Evolutionary conservation across 2,113 vertebrate species (phyloP).

Genomic region (Xenus cinereus): DNA sequence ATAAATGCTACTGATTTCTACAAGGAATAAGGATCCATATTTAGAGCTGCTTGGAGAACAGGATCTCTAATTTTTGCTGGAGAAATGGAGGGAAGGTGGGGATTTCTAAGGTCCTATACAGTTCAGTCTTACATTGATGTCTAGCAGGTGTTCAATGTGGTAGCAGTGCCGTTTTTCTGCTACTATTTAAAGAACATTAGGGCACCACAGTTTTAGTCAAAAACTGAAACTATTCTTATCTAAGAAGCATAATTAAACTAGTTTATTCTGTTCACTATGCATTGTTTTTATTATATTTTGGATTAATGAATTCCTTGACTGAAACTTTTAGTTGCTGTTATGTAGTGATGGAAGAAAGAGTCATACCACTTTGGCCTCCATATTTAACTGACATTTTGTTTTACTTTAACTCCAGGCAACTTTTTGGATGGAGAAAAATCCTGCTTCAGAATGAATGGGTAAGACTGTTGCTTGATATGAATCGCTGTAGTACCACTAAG

Average conservation of each 20-base stretch:
- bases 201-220: not conserved
- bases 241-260: not conserved
- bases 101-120: not conserved
- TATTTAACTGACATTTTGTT: not conserved
- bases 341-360: not conserved
- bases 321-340: not conserved
- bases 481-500: not conserved
- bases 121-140: not conserved
- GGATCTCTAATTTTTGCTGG: accelerated
- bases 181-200: not conserved
- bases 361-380: not conserved
- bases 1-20: not conserved
- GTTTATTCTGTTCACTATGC: not conserved
- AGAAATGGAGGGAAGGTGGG: not conserved
- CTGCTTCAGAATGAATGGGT: not conserved
- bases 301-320: not conserved
- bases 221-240: not conserved
- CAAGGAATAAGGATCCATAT: not conserved
- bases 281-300: not conserved
- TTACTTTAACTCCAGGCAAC: not conserved
- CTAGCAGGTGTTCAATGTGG: not conserved
- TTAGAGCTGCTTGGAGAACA: not conserved
- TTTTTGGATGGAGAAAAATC: not conserved
- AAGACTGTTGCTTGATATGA: not conserved
- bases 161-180: not conserved